phyloP scores from a whole-genome alignment of 2,888 invertebrate species.

The Lasioglossum oenotherae region DNA sequence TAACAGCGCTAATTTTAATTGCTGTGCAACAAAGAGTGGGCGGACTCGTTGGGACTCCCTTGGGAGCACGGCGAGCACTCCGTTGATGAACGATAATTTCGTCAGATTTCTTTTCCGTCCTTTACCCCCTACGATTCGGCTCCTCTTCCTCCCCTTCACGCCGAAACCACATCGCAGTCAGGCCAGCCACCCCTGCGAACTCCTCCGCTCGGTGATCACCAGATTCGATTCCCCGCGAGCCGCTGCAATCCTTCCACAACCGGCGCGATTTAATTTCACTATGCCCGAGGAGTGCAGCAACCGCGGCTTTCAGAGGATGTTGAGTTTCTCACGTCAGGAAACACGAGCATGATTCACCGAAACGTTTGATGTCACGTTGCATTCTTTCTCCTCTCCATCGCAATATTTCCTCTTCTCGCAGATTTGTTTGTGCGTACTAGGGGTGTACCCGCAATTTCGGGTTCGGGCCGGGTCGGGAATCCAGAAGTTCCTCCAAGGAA shows the following conservation, averaged over 20 bases:
- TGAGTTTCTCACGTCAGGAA: constrained; percentile 11
- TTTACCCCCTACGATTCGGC: constrained; percentile 24
- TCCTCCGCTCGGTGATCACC: constrained; percentile 45
- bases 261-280: constrained; percentile 59
- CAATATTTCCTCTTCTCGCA: not conserved
- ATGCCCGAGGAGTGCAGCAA: constrained; percentile 42
- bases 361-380: constrained; percentile 6
- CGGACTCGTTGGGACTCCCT: constrained; percentile 78
- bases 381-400: not conserved
- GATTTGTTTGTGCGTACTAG: not conserved
- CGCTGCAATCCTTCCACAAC: constrained; percentile 38
- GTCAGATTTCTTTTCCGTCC: constrained; percentile 63
- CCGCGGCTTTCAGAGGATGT: constrained; percentile 27
- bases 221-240: constrained; percentile 62
- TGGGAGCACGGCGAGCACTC: constrained; percentile 72
- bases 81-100: constrained; percentile 82
- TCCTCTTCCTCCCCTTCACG: constrained; percentile 13
- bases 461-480: too few relatives aligned
- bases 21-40: constrained; percentile 82
- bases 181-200: constrained; percentile 33
- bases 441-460: not conserved
- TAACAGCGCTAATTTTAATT: constrained; percentile 84
- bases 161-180: not conserved
- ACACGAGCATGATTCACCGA: constrained; percentile 32
- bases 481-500: too few relatives aligned